Evolutionary conservation across 2,888 invertebrate genomes (phyloP), one percentile per base, ranked within the genome.

Genomic region (Oligia fasciuncula): DNA sequence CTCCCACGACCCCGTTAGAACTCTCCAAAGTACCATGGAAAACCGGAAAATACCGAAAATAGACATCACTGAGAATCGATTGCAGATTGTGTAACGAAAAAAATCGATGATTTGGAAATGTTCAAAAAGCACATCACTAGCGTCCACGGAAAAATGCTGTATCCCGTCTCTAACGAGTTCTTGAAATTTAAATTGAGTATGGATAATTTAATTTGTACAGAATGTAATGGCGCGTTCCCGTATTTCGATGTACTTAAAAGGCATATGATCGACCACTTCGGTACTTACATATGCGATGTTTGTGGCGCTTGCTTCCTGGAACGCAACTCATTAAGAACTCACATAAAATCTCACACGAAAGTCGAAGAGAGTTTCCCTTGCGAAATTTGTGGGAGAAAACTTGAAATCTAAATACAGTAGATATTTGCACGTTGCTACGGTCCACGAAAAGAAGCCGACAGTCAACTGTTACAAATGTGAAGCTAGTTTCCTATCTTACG

Each of bases 321-420:
- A 77, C 93, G 94, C 2, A 93, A 95, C 0, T 97, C 97, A 0
- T 80, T 97, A 1, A 81, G 94, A 0, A 97, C 95, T 14, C 97
- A 97, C 84, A 94, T 94, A 5, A 94, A 94, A 40, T 92, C 93
- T 0, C 96, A 96, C 81, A 96, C 92, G 74, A 97, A 95, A 84
- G 95, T 97, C 4, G 97, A 94, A 5, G 95, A 95, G 23, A 96
- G 93, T 40, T 95, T 95, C 77, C 95, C 95, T 0, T 97, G 97
- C 78, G 95, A 96, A 5, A 91, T 95, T 0, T 97, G 97, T 80
- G 96, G 96, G 0, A 97, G n/a, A 97, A 78, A 94, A 93, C 23
- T 91, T 97, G 8, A 95, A 95, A 81, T 95, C 95, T 0, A 95
- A 95, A 35, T 95, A 96, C 77, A 96, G 95, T 49, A 89, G 93